Evolutionary conservation across 1,140 invertebrate genomes (phyloP).

Genomic region (Acromyrmex heyeri): DNA sequence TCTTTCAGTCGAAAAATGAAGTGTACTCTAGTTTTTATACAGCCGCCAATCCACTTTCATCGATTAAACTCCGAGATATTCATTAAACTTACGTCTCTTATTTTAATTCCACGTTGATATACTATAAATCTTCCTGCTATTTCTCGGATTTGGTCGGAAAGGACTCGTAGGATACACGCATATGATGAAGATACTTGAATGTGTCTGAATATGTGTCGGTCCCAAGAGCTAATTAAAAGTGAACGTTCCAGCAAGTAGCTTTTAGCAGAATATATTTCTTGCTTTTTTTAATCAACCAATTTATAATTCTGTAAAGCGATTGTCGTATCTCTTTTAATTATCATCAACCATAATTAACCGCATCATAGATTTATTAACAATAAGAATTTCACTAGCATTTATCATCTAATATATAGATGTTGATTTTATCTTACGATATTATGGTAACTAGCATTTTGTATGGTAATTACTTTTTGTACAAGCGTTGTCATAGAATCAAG

Average conservation of each 20-base stretch:
- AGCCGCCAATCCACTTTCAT: conserved; percentile 17
- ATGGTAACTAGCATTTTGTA: neutral
- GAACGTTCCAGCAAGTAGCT: conserved; percentile 69
- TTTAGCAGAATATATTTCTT: conserved; percentile 61
- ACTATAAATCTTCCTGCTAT: neutral
- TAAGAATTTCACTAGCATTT: conserved; percentile 3
- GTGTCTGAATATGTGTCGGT: conserved; percentile 58
- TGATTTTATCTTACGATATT: neutral
- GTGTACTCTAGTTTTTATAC: neutral
- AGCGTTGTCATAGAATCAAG: neutral
- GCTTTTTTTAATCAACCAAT: conserved; percentile 28
- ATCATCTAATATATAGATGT: neutral
- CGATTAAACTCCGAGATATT: conserved; percentile 50
- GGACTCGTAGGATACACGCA: neutral
- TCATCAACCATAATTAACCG: conserved; percentile 2
- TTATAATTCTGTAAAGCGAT: neutral
- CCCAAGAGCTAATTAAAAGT: conserved; percentile 77
- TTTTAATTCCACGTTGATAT: conserved; percentile 35
- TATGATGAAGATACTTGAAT: conserved; percentile 65
- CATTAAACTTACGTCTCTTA: conserved; percentile 32
- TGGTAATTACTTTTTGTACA: neutral
- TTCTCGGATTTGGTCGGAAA: neutral
- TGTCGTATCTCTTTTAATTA: conserved; percentile 19
- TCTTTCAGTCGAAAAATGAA: conserved; percentile 34
- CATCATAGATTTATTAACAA: neutral